Evolutionary conservation across 2,888 invertebrate genomes (phyloP).

Genomic region (Callimorpha dominula): DNA sequence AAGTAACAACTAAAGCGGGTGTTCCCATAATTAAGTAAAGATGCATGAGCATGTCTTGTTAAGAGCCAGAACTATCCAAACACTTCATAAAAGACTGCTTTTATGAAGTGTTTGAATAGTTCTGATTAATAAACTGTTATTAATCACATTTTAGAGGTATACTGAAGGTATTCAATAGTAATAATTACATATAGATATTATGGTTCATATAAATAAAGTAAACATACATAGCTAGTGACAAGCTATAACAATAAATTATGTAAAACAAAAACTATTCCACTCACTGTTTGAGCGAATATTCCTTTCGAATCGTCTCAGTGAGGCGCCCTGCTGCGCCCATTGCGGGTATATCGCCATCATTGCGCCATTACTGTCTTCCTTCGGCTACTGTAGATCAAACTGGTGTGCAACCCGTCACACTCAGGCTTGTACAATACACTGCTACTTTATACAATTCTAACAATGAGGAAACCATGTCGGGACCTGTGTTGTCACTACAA

Average conservation of each 20-base stretch:
- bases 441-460: constrained; percentile 54
- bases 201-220: background rate
- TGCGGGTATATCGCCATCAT: constrained; percentile 75
- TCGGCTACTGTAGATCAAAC: constrained; percentile 76
- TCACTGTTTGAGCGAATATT: constrained; percentile 54
- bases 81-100: background rate
- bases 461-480: constrained; percentile 38
- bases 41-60: background rate
- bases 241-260: constrained; percentile 58
- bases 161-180: background rate
- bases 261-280: constrained; percentile 57
- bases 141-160: background rate
- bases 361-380: constrained; percentile 71
- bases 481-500: constrained; percentile 15
- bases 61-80: background rate
- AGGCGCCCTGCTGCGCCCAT: constrained; percentile 72
- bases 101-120: too few species aligned
- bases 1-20: background rate
- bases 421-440: constrained; percentile 59
- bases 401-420: constrained; percentile 71
- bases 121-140: too few species aligned
- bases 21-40: constrained; percentile 7
- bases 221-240: background rate
- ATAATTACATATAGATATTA: background rate
- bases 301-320: constrained; percentile 42